Conservation (phyloP, 2,113 vertebrate species). For the Scortum barcoo region DNA sequence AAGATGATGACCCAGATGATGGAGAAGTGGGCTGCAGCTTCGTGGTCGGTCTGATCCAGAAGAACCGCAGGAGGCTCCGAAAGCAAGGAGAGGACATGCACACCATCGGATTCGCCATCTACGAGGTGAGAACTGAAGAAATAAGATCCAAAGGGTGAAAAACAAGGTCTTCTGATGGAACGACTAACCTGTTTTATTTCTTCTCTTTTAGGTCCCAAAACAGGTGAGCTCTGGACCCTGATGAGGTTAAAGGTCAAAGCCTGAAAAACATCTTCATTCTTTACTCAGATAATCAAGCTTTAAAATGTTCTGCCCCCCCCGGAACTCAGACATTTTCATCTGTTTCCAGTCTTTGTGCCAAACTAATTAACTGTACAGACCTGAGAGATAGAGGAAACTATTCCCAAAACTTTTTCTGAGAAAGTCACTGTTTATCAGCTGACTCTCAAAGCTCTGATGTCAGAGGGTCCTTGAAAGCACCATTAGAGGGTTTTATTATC, state of each 20-base stretch:
- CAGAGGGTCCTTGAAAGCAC: background rate
- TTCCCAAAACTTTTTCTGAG: no score
- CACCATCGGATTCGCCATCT: slow-evolving; percentile 95
- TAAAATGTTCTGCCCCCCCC: background rate
- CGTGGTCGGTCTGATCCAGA: slow-evolving; percentile 94
- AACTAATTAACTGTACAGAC: no score
- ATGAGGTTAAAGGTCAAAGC: slow-evolving; percentile 16
- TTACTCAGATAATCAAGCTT: background rate
- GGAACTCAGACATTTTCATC: background rate
- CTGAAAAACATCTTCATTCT: background rate
- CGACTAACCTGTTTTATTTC: background rate
- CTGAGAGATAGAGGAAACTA: no score
- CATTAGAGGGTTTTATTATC: background rate
- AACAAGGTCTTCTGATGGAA: no score
- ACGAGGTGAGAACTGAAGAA: slow-evolving; percentile 84
- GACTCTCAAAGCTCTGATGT: background rate
- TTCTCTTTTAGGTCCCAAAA: slow-evolving; percentile 74
- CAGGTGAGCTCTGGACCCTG: slow-evolving; percentile 74
- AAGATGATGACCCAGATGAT: slow-evolving; percentile 91
- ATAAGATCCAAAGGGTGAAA: background rate
- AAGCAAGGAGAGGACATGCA: slow-evolving; percentile 96
- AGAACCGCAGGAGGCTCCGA: slow-evolving; percentile 90
- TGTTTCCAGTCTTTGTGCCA: background rate
- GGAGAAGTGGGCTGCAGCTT: slow-evolving; percentile 91
- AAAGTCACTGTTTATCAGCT: no score